A percentile compares a stretch with the other conserved stretches of the same genome.
phyloP scores from a whole-genome alignment of 2,888 invertebrate genomes.

The Caenorhabditis imperialis region DNA sequence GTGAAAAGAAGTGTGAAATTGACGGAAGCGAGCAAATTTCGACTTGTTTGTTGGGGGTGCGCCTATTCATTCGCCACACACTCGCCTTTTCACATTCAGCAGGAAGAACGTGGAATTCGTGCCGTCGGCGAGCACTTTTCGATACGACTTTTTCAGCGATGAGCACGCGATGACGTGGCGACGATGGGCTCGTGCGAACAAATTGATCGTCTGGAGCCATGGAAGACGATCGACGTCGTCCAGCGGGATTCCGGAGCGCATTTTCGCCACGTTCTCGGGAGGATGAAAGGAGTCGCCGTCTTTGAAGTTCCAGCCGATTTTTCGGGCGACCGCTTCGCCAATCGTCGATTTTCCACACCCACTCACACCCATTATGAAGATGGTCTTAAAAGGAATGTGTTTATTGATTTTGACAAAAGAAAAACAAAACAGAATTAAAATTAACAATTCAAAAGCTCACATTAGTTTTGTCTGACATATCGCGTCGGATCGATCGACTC shows the following conservation, averaged over 20 bases:
- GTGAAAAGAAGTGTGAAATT: conserved; percentile 38
- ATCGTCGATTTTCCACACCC: conserved; percentile 60
- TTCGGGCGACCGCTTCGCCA: conserved; percentile 16
- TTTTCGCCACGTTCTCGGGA: conserved; percentile 30
- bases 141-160: conserved; percentile 40
- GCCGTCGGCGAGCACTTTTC: conserved; percentile 21
- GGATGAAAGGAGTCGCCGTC: conserved; percentile 50
- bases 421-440: background rate
- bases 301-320: conserved; percentile 25
- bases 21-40: conserved; percentile 29
- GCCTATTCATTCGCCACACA: background rate
- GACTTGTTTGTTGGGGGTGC: conserved; percentile 38
- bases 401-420: background rate
- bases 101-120: conserved; percentile 24
- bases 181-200: conserved; percentile 9
- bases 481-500: conserved; percentile 32
- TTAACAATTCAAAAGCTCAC: conserved; percentile 15
- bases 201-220: conserved; percentile 38
- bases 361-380: conserved; percentile 52
- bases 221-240: conserved; percentile 44
- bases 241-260: conserved; percentile 31
- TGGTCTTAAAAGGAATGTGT: conserved; percentile 17
- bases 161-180: conserved; percentile 45
- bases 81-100: conserved; percentile 37
- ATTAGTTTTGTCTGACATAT: conserved; percentile 36